phyloP scores from a whole-genome alignment of 2,113 vertebrate genomes.

The Chunga burmeisteri region DNA sequence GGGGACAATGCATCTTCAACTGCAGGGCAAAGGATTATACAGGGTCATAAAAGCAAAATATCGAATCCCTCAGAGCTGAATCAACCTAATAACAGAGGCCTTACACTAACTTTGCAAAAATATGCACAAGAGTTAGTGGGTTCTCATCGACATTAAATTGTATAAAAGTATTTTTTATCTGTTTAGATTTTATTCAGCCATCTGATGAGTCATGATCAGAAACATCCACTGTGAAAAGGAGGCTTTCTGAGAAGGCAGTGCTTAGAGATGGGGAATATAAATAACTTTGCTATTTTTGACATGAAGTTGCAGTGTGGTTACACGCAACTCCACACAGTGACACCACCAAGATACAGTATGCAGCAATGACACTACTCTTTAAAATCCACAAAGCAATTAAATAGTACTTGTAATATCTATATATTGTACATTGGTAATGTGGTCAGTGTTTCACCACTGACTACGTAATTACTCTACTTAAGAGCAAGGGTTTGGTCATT shows the following conservation, averaged over 20 bases:
- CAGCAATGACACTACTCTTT: neutral
- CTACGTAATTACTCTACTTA: neutral
- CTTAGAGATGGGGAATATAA: neutral
- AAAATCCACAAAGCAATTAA: neutral
- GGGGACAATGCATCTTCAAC: constrained; percentile 21
- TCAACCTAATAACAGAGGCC: neutral
- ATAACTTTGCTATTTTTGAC: neutral
- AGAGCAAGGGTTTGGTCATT: neutral
- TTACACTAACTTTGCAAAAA: neutral
- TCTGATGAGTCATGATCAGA: neutral
- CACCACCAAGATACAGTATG: neutral
- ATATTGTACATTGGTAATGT: neutral
- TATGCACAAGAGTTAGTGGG: neutral
- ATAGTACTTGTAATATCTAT: fast-evolving
- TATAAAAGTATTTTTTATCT: neutral
- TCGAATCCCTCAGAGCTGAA: neutral
- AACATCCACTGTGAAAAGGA: neutral
- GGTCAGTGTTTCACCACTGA: neutral
- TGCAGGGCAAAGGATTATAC: neutral
- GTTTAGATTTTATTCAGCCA: constrained; percentile 2
- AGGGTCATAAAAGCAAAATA: neutral
- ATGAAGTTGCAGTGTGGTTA: neutral
- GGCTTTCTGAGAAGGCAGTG: neutral
- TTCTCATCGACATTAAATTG: neutral
- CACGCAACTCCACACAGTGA: neutral